A percentile compares a stretch with the other conserved stretches of the same genome.
Conservation (phyloP, 2,888 invertebrate genomes). For the Pyrgus malvae region DNA sequence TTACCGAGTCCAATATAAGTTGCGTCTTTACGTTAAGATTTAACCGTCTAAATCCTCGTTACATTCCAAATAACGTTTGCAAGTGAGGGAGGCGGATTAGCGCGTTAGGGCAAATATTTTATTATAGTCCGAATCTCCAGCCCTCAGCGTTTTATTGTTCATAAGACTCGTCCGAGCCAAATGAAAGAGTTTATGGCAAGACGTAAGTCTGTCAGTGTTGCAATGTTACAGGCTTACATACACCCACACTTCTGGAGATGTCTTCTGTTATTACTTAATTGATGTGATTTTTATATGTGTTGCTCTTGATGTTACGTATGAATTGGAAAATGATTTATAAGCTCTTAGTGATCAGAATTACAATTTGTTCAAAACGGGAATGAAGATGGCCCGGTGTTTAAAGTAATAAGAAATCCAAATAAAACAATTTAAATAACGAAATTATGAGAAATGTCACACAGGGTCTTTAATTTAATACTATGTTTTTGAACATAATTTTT, state of each 20-base stretch:
- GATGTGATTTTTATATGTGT: neutral
- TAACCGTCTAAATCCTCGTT: neutral
- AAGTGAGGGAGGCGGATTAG: conserved; percentile 80
- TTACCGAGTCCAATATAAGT: no score
- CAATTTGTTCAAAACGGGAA: no score
- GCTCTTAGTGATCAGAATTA: no score
- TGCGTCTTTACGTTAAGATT: no score
- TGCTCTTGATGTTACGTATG: neutral
- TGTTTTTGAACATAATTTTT: no score
- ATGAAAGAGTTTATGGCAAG: conserved; percentile 81
- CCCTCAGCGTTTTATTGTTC: conserved; percentile 82
- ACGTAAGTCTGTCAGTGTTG: conserved; percentile 75
- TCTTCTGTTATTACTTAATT: conserved; percentile 1
- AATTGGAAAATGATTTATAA: no score
- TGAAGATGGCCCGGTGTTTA: no score
- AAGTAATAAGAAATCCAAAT: no score
- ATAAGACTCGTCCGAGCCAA: conserved; percentile 81
- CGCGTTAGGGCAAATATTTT: conserved; percentile 81
- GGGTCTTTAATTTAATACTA: no score
- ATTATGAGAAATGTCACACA: no score
- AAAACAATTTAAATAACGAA: no score
- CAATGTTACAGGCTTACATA: conserved; percentile 41
- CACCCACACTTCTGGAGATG: conserved; percentile 12
- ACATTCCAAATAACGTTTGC: conserved; percentile 40
- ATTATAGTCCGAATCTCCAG: conserved; percentile 81